Evolutionary conservation across 2,797 vertebrate species (phyloP).

Genomic region (Neosilurus mollespiculum): DNA sequence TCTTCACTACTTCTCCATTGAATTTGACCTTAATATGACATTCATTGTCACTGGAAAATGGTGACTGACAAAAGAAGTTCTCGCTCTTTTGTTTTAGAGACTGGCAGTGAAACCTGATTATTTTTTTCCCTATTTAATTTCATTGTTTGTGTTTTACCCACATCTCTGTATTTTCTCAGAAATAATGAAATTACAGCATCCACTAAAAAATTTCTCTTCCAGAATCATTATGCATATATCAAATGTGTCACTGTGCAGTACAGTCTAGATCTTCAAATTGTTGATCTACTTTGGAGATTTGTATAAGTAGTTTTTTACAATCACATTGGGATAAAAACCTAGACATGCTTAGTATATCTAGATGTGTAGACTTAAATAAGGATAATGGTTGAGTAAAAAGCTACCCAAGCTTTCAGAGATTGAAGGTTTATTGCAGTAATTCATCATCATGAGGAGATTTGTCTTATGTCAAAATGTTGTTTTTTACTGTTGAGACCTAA

Average conservation of each 20-base stretch:
- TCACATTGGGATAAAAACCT: background rate
- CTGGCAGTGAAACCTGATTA: background rate
- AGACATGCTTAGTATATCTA: background rate
- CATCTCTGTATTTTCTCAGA: background rate
- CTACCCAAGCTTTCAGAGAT: constrained; percentile 26
- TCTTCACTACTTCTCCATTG: background rate
- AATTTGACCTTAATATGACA: background rate
- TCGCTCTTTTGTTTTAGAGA: background rate
- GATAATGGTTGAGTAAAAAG: background rate
- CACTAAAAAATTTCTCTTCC: background rate
- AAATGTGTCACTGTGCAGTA: background rate
- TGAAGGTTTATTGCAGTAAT: constrained; percentile 43
- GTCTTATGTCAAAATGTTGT: constrained; percentile 48
- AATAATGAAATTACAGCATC: too few species aligned
- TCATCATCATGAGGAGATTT: constrained; percentile 43
- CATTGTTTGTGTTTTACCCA: background rate
- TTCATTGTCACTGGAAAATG: background rate
- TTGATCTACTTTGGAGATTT: background rate
- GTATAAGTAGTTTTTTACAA: background rate
- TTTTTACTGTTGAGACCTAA: constrained; percentile 47
- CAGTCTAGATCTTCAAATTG: background rate
- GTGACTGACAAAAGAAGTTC: background rate
- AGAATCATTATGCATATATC: background rate
- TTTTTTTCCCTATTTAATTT: background rate
- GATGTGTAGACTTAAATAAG: background rate